Evolutionary conservation across 2,797 vertebrate species (phyloP), one percentile per base, ranked within the genome.

Genomic region (Pagetopsis macropterus): DNA sequence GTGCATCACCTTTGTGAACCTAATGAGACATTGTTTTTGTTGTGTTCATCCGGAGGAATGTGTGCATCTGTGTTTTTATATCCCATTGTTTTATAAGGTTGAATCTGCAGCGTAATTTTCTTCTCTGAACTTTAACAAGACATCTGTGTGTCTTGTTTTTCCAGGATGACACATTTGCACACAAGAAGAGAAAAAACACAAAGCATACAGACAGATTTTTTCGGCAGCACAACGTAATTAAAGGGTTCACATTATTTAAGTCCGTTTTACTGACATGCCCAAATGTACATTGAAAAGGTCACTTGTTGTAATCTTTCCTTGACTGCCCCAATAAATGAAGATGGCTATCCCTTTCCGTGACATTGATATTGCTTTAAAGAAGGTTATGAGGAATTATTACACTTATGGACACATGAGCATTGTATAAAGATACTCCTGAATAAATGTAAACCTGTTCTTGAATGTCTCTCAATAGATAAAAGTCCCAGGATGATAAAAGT

Each of bases 161-260:
- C 21, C 7, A 63, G 21, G 48, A 45, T 41, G 7, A 45, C 17
- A n/a, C 43, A 50, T 17, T 43, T n/a, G 58, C 31, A 41, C 61
- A 50, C 33, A 21, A 23, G 19, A 23, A 44, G 14, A 37, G 4
- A 59, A 67, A 62, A 11, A 9, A 41, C 2, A 40, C 21, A 23
- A 59, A 37, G 0, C 19, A 1, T 3, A 1, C 3, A 10, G 14
- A 49, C 13, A 40, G 10, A 60, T 27, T 67, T 45, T 8, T 17
- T 67, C n/a, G 43, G 48, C 37, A 65, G 65, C 68, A 49, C 19
- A 17, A 57, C n/a, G n/a, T 27, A 50, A 58, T 46, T 9, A 50
- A 33, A 48, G 31, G 5, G 19, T 50, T 59, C 49, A 50, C n/a
- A 49, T 58, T 37, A 40, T 19, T 37, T n/a, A 23, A 17, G 45